phyloP scores from a whole-genome alignment of 2,888 invertebrate species.

The Meandrusa payeni region DNA sequence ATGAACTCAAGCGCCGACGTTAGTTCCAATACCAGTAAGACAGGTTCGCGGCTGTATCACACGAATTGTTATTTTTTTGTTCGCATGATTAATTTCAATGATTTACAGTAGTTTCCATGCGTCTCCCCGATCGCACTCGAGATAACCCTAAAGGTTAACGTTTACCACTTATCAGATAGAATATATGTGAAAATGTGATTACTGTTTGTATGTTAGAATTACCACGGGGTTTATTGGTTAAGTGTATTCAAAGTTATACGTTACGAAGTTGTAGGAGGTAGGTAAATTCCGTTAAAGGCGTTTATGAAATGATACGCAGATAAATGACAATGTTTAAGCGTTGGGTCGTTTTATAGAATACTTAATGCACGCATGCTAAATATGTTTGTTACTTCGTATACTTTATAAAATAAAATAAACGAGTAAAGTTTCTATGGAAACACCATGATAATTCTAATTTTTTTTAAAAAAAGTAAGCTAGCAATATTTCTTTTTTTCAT shows the following conservation, averaged over 20 bases:
- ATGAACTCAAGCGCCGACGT: slow-evolving; percentile 10
- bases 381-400: slow-evolving; percentile 3
- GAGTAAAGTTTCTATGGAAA: not conserved
- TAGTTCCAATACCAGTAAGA: slow-evolving; percentile 21
- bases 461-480: no score
- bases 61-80: slow-evolving; percentile 15
- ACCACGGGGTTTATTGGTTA: slow-evolving; percentile 6
- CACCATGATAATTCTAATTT: no score
- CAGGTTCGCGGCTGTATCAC: slow-evolving; percentile 19
- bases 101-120: slow-evolving; percentile 25
- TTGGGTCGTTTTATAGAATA: not conserved
- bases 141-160: slow-evolving; percentile 22
- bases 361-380: slow-evolving; percentile 7
- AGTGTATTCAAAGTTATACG: slow-evolving; percentile 10
- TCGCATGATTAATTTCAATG: slow-evolving; percentile 24
- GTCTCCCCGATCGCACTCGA: slow-evolving; percentile 8
- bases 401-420: not conserved
- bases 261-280: not conserved
- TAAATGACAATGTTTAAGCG: slow-evolving; percentile 5
- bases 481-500: no score
- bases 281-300: slow-evolving; percentile 2
- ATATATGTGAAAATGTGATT: slow-evolving; percentile 16
- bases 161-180: slow-evolving; percentile 19
- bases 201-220: slow-evolving; percentile 2
- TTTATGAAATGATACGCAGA: not conserved